phyloP scores from a whole-genome alignment of 2,113 vertebrate genomes.

The Myxocyprinus asiaticus region DNA sequence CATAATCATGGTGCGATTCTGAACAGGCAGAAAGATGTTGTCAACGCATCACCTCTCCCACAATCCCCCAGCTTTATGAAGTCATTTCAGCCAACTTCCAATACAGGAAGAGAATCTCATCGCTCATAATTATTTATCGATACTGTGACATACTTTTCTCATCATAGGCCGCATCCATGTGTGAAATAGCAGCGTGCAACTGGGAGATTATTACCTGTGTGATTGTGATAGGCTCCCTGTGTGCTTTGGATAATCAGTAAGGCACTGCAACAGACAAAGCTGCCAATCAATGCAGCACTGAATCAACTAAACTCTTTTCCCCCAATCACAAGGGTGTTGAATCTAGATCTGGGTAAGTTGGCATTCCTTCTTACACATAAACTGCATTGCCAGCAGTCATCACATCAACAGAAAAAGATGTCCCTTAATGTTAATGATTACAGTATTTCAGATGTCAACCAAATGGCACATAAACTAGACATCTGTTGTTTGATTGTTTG shows the following conservation, averaged over 20 bases:
- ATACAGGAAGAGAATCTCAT: constrained; percentile 65
- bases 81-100: constrained; percentile 63
- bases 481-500: neutral
- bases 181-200: constrained; percentile 75
- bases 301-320: constrained; percentile 38
- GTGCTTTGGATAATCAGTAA: constrained; percentile 32
- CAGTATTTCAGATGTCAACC: neutral
- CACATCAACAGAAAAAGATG: neutral
- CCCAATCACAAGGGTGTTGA: constrained; percentile 34
- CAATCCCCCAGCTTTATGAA: constrained; percentile 43
- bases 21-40: constrained; percentile 33
- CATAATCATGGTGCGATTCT: constrained; percentile 42
- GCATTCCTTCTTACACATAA: constrained; percentile 17
- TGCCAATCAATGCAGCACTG: constrained; percentile 42
- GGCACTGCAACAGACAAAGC: constrained; percentile 25
- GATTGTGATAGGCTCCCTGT: constrained; percentile 39
- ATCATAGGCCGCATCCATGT: constrained; percentile 75
- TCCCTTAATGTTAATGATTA: constrained; percentile 19
- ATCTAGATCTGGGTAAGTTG: constrained; percentile 31
- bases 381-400: constrained; percentile 27
- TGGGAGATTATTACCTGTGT: constrained; percentile 68
- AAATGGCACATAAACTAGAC: neutral
- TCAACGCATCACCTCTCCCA: constrained; percentile 40
- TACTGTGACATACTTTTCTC: constrained; percentile 73
- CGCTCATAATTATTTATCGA: constrained; percentile 77